A percentile compares a stretch with the other conserved stretches of the same genome.
Evolutionary conservation across 2,888 invertebrate genomes (phyloP).

Genomic region (Drosophila buzzatii): DNA sequence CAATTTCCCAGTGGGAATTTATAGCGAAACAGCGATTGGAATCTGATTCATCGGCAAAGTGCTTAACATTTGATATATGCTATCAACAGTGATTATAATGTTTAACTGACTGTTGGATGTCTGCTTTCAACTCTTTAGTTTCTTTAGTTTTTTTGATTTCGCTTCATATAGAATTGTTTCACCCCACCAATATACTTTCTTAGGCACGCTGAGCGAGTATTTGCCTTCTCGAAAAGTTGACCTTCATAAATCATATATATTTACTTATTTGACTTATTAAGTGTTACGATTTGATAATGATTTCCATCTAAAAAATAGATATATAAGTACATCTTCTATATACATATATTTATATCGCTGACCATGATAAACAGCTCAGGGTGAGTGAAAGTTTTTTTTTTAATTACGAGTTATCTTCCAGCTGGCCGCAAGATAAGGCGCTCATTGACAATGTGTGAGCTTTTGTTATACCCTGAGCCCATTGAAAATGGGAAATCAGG

Average conservation of each 20-base stretch:
- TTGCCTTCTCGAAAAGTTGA: background rate
- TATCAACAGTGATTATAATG: background rate
- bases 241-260: slow-evolving; percentile 6
- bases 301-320: background rate
- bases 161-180: background rate
- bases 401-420: slow-evolving; percentile 16
- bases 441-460: slow-evolving; percentile 16
- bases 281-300: slow-evolving; percentile 9
- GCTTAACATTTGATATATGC: background rate
- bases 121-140: background rate
- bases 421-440: slow-evolving; percentile 13
- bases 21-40: background rate
- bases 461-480: no score
- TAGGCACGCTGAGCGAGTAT: background rate
- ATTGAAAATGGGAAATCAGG: no score
- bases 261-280: background rate
- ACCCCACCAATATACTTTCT: background rate
- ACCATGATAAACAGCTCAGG: slow-evolving; percentile 13
- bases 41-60: background rate
- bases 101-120: background rate
- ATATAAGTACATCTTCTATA: background rate
- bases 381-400: slow-evolving; percentile 26
- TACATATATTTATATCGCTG: background rate
- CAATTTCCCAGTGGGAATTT: background rate
- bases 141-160: background rate